These are phyloP conservation scores for Idaea biselata DNA, from an alignment of 2,888 invertebrate genomes.

Conservation along the genomic window DNA sequence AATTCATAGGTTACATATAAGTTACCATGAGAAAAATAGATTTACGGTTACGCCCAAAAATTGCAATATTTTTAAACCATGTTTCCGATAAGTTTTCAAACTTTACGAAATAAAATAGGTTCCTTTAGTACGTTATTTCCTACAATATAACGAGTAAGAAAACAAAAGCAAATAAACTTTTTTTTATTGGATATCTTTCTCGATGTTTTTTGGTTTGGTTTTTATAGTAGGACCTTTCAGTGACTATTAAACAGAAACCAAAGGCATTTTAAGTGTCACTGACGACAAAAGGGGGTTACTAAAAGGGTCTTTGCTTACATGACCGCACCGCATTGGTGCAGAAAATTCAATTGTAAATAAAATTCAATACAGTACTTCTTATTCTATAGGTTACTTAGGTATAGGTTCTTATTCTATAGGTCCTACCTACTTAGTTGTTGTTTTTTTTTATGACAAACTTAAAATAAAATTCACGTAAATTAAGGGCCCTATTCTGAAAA, in stretches of 20 bases:
- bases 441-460: no score
- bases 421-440: no score
- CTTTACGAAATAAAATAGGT: neutral
- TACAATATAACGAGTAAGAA: neutral
- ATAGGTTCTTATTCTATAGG: no score
- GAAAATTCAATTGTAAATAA: neutral
- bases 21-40: no score
- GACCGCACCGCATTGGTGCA: neutral
- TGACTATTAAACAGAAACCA: neutral
- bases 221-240: neutral
- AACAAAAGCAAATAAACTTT: slow-evolving; percentile 1
- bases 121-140: neutral
- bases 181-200: neutral
- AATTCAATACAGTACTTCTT: neutral
- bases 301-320: neutral
- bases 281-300: neutral
- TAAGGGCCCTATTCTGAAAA: no score
- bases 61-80: neutral
- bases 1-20: no score
- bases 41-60: no score
- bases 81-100: neutral
- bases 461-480: no score
- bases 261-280: neutral
- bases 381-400: no score
- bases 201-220: neutral